Evolutionary conservation across 2,888 invertebrate species (phyloP).

Genomic region (Sinopyrophorus schimmeli): DNA sequence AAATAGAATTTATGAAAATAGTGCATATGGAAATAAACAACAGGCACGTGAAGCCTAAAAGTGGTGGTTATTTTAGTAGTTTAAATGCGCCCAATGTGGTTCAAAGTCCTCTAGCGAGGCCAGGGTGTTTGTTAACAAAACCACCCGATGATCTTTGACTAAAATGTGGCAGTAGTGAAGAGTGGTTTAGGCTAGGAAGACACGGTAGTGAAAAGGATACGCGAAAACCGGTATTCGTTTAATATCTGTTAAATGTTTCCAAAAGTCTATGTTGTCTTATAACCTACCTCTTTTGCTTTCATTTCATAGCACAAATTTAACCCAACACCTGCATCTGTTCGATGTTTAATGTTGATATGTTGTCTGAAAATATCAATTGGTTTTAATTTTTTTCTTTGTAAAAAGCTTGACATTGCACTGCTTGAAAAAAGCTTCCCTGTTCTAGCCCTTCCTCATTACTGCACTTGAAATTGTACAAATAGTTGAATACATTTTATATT

Average conservation of each 20-base stretch:
- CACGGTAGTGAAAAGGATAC: slow-evolving; percentile 41
- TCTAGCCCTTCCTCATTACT: slow-evolving; percentile 29
- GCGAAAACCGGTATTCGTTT: slow-evolving; percentile 42
- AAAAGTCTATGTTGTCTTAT: too few species aligned
- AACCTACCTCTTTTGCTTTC: too few species aligned
- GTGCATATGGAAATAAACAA: slow-evolving; percentile 94
- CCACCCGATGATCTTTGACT: slow-evolving; percentile 49
- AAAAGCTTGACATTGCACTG: slow-evolving; percentile 2
- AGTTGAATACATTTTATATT: not conserved
- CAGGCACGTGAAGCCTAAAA: slow-evolving; percentile 81
- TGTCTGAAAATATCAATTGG: too few species aligned
- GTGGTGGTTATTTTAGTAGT: slow-evolving; percentile 78
- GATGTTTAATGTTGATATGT: not conserved
- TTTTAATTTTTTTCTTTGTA: not conserved
- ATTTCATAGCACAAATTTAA: too few species aligned
- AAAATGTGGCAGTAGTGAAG: slow-evolving; percentile 34
- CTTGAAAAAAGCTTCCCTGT: slow-evolving; percentile 16
- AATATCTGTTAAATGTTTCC: slow-evolving; percentile 28
- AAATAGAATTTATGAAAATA: slow-evolving; percentile 93
- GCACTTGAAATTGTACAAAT: slow-evolving; percentile 9
- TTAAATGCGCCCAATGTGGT: slow-evolving; percentile 55
- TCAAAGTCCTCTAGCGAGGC: slow-evolving; percentile 50
- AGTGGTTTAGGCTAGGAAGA: slow-evolving; percentile 43
- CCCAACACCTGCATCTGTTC: not conserved
- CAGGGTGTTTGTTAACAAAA: slow-evolving; percentile 47